phyloP scores from a whole-genome alignment of 2,888 invertebrate species.

The Miltochrista miniata region DNA sequence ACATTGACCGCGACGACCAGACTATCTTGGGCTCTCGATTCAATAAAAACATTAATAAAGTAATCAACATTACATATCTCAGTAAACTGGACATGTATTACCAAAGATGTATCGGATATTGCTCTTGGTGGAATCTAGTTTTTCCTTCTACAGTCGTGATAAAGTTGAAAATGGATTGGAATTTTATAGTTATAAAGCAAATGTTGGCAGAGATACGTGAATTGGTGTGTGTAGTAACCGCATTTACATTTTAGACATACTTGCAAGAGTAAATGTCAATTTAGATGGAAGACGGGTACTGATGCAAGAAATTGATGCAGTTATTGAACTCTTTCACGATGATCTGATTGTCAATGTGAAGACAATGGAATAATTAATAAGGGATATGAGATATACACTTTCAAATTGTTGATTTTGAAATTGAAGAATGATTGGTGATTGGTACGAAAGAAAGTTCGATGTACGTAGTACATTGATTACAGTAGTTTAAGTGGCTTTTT shows the following conservation, averaged over 20 bases:
- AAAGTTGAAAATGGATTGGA: slow-evolving; percentile 46
- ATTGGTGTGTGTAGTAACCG: slow-evolving; percentile 74
- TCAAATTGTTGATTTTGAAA: slow-evolving; percentile 36
- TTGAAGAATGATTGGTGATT: slow-evolving; percentile 36
- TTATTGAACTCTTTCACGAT: slow-evolving; percentile 71
- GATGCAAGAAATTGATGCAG: slow-evolving; percentile 75
- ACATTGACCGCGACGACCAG: slow-evolving; percentile 56
- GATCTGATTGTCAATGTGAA: slow-evolving; percentile 66
- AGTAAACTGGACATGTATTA: slow-evolving; percentile 61
- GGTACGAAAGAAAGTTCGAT: slow-evolving; percentile 25
- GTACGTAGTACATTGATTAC: slow-evolving; percentile 33
- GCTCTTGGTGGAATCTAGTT: slow-evolving; percentile 30
- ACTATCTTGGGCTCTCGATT: slow-evolving; percentile 61
- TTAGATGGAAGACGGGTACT: slow-evolving; percentile 74
- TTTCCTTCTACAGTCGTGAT: slow-evolving; percentile 42
- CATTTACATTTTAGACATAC: slow-evolving; percentile 80
- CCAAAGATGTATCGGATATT: slow-evolving; percentile 46
- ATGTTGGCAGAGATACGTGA: slow-evolving; percentile 46
- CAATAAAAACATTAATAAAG: slow-evolving; percentile 75
- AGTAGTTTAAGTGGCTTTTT: slow-evolving; percentile 26
- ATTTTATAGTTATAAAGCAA: slow-evolving; percentile 24
- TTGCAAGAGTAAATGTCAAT: slow-evolving; percentile 80
- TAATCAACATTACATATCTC: slow-evolving; percentile 72
- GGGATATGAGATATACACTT: slow-evolving; percentile 36
- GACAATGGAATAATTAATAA: slow-evolving; percentile 57